Conservation (phyloP, 1,140 invertebrate species). For the Ostrea denselamellosa region DNA sequence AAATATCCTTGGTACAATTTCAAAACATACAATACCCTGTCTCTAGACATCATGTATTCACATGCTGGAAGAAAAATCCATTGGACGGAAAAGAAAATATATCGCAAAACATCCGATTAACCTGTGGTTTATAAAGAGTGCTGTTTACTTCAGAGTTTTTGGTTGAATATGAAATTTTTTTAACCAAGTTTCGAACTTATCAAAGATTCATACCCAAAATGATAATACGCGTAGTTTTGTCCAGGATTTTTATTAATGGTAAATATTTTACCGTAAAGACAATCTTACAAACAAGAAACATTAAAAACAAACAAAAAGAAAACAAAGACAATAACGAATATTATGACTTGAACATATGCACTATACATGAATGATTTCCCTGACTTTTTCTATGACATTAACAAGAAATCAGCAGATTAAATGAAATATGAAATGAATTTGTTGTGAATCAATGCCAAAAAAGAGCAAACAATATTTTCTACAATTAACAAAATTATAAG, state of each 20-base stretch:
- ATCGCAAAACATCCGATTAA: not conserved
- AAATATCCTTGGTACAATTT: too few relatives aligned
- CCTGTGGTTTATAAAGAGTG: too few relatives aligned
- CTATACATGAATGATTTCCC: not conserved
- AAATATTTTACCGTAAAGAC: not conserved
- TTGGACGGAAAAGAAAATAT: conserved; percentile 8
- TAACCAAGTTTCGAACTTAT: too few relatives aligned
- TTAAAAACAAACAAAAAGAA: not conserved
- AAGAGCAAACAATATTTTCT: not conserved
- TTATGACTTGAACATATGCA: not conserved
- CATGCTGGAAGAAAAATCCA: not conserved
- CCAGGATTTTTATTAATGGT: not conserved
- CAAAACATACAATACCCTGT: too few relatives aligned
- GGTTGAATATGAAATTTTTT: too few relatives aligned
- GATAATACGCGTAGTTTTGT: not conserved
- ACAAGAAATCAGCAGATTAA: not conserved
- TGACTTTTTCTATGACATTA: not conserved
- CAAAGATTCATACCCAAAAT: not conserved
- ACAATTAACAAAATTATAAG: not conserved
- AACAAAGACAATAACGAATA: not conserved
- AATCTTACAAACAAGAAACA: conserved; percentile 3
- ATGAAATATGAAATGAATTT: not conserved
- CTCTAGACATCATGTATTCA: too few relatives aligned
- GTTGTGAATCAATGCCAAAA: not conserved
- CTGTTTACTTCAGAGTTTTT: not conserved